Evolutionary conservation across 2,888 invertebrate genomes (phyloP), one percentile per base, ranked within the genome.

Genomic region (Pterostichus madidus): DNA sequence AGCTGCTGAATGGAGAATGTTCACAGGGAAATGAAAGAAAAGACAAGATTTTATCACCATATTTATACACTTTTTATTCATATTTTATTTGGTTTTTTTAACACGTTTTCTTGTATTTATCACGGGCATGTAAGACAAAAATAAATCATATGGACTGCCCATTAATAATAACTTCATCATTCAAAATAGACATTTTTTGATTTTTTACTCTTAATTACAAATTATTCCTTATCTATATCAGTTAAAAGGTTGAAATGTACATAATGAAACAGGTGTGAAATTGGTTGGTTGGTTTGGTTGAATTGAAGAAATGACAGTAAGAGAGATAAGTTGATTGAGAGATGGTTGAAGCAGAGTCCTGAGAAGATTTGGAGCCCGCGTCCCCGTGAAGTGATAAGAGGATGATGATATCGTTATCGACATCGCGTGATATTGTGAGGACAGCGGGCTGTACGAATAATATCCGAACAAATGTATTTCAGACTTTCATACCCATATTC

Each of bases 61-160:
- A 53, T 77, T 83, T 83, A 83, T 77, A 83, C 77, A 83, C 64
- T 83, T 83, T 83, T 76, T 83, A 83, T 83, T 83, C n/a, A 77
- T 83, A 83, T 76, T 83, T 83, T 83, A 83, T 83, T 82, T 83
- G 83, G 77, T 77, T 83, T 83, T 71, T 83, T 77, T 83, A 83
- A 83, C 83, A 83, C 68, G 61, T 82, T 82, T 83, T 83, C 77
- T 68, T 77, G 77, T 83, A 79, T 61, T 71, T 64, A 76, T 76
- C 81, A 76, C 68, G 83, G 83, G 83, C 83, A 83, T 83, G 46
- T 83, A 59, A 83, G 83, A 83, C 83, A 83, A 83, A 83, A 83
- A 83, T 83, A 83, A 83, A 77, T 77, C 83, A 83, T 83, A 83
- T 77, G 81, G 80, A 75, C 68, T 46, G 81, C 81, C 81, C 81